Evolutionary conservation across 92 coral and sea anemone species (phyloP), one percentile per base, ranked within the genome.

Genomic region (Actinostola sp.): DNA sequence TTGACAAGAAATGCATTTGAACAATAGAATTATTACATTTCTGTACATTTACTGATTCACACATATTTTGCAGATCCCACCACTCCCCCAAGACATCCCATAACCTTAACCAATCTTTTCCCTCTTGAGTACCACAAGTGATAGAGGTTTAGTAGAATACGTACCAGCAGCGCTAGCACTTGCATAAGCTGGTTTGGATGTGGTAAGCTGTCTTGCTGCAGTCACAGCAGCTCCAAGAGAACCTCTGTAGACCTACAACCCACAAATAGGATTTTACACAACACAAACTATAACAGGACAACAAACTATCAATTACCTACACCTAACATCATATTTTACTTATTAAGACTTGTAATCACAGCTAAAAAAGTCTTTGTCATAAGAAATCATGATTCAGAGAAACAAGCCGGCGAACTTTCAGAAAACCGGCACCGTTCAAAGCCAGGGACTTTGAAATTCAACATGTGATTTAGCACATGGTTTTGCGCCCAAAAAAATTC

Each of bases 221-320:
- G 87, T 88, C 41, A 89, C 83, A 15, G 89, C 78, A 38, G 91
- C 97, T 60, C 97, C 92, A 63, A 95, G 80, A 42, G 97, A 88
- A 28, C 99, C 99, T 78, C 93, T 95, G 80, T 88, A 89, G 74
- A 92, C 77, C 93, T 95, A 51, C 28, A 24, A 15, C 32, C 36
- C 28, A 51, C 31, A 68, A 32, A 16, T 13, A 12, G 44, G 17
- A 31, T 30, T 66, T 67, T 31, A 17, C n/a, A n/a, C n/a, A 50
- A 3, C 2, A 1, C n/a, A 57, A 23, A 3, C 2, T 27, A 29
- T 36, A 36, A n/a, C n/a, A n/a, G 42, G 6, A n/a, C n/a, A 57
- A 9, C 19, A 57, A 57, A 57, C 63, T 13, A 9, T 11, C 26
- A 28, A 20, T 30, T 3, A 27, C 3, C 10, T 3, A 29, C 63